A percentile compares a stretch with the other conserved stretches of the same genome.
These are phyloP conservation scores for Drosophila putrida DNA, from an alignment of 2,888 invertebrate genomes.

Conservation along the genomic window DNA sequence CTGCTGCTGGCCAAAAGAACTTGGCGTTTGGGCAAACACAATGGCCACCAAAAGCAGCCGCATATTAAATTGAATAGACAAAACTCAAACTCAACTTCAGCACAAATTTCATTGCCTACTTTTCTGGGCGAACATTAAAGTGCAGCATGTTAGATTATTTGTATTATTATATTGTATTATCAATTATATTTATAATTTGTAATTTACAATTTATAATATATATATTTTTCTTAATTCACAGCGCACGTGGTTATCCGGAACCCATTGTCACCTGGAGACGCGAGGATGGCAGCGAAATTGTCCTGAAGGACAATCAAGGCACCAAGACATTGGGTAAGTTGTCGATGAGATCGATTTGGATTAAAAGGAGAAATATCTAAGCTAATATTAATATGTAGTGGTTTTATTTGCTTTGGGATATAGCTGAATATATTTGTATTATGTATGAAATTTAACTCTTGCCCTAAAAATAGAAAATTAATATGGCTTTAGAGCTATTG, in stretches of 20 bases:
- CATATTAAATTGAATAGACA: constrained; percentile 71
- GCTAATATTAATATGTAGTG: no score
- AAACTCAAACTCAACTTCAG: constrained; percentile 35
- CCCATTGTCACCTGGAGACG: constrained; percentile 93
- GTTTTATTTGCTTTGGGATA: no score
- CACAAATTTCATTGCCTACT: constrained; percentile 46
- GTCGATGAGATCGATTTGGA: neutral
- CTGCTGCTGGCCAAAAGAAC: constrained; percentile 51
- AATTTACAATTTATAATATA: no score
- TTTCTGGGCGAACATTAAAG: constrained; percentile 30
- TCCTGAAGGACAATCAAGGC: constrained; percentile 90
- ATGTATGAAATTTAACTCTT: no score
- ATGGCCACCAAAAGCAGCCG: constrained; percentile 41
- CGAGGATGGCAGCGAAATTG: constrained; percentile 93
- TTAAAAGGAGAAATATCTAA: no score
- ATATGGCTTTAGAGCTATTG: no score
- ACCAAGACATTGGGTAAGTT: constrained; percentile 88
- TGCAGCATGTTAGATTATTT: neutral
- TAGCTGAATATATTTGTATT: no score
- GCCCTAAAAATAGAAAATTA: no score
- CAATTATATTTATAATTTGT: neutral
- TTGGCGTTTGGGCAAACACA: constrained; percentile 48
- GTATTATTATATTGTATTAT: constrained; percentile 1
- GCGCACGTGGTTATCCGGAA: constrained; percentile 92
- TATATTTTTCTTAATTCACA: constrained; percentile 50